Percentiles rank a stretch among this genome's conserved stretches.
These are phyloP conservation scores for Porites divaricata DNA, from an alignment of 92 coral and sea anemone species.

Conservation along the genomic window DNA sequence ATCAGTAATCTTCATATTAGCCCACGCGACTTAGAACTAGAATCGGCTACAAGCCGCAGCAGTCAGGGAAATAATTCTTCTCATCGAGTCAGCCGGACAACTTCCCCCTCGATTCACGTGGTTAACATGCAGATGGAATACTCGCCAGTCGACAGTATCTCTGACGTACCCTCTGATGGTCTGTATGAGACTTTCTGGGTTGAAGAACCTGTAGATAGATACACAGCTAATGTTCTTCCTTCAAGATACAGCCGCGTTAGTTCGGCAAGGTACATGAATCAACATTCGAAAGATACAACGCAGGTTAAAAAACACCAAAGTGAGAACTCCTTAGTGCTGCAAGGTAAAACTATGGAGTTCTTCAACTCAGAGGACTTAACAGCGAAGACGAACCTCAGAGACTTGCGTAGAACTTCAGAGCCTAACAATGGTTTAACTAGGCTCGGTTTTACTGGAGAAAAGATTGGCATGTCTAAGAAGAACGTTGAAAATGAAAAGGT, in stretches of 20 bases:
- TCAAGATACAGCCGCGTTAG: slow-evolving; percentile 2
- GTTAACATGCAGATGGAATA: slow-evolving; percentile 13
- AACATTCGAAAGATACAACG: slow-evolving; percentile 6
- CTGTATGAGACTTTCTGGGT: slow-evolving; percentile 72
- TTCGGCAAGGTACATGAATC: slow-evolving; percentile 41
- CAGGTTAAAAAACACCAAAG: slow-evolving; percentile 54
- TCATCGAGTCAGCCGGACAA: neutral
- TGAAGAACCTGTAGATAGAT: slow-evolving; percentile 64
- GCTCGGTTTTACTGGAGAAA: neutral
- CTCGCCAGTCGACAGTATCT: slow-evolving; percentile 11
- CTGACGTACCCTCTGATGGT: neutral
- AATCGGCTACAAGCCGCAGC: neutral
- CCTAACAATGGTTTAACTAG: neutral
- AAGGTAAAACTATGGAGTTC: slow-evolving; percentile 77
- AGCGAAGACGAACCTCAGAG: slow-evolving; percentile 49
- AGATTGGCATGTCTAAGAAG: neutral
- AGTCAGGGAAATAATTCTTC: neutral
- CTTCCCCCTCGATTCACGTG: slow-evolving; percentile 25
- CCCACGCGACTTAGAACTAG: slow-evolving; percentile 37
- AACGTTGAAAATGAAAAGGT: slow-evolving; percentile 11
- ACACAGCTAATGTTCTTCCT: slow-evolving; percentile 24
- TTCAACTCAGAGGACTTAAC: slow-evolving; percentile 68
- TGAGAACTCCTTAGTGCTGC: slow-evolving; percentile 59
- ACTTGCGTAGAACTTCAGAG: neutral
- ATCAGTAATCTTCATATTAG: slow-evolving; percentile 38